Conservation (phyloP, 2,113 vertebrate species). For the Platysteira castanea region DNA sequence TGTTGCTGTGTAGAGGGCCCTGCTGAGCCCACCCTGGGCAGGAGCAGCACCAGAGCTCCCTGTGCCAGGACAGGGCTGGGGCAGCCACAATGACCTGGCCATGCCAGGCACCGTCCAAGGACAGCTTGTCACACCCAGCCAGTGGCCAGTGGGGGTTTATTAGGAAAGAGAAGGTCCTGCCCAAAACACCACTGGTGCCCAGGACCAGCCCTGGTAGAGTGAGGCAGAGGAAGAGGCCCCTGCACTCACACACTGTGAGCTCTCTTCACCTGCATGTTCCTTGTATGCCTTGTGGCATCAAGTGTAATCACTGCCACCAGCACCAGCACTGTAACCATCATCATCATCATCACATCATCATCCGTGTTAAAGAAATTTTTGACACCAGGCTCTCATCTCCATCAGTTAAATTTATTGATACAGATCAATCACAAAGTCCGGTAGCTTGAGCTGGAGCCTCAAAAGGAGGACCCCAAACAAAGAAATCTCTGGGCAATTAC, state of each 20-base stretch:
- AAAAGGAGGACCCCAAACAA: background rate
- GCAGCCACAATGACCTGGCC: fast-evolving
- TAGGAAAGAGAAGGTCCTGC: background rate
- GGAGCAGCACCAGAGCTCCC: background rate
- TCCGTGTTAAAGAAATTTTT: background rate
- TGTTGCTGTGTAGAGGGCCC: background rate
- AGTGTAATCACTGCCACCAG: background rate
- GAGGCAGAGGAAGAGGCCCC: background rate
- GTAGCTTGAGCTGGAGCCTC: background rate
- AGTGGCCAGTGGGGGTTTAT: background rate
- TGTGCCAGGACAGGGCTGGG: background rate
- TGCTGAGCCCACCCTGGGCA: background rate
- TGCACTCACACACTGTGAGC: fast-evolving
- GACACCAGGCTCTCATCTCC: background rate
- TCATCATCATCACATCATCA: background rate
- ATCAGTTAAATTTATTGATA: background rate
- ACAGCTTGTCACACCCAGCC: background rate
- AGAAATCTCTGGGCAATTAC: background rate
- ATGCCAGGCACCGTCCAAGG: background rate
- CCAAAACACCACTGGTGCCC: fast-evolving
- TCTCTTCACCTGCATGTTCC: background rate
- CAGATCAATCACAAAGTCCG: background rate
- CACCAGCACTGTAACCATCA: background rate
- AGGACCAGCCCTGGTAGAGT: background rate
- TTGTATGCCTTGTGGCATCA: fast-evolving